Conservation (phyloP, 2,888 invertebrate species). For the Crioceris asparagi region DNA sequence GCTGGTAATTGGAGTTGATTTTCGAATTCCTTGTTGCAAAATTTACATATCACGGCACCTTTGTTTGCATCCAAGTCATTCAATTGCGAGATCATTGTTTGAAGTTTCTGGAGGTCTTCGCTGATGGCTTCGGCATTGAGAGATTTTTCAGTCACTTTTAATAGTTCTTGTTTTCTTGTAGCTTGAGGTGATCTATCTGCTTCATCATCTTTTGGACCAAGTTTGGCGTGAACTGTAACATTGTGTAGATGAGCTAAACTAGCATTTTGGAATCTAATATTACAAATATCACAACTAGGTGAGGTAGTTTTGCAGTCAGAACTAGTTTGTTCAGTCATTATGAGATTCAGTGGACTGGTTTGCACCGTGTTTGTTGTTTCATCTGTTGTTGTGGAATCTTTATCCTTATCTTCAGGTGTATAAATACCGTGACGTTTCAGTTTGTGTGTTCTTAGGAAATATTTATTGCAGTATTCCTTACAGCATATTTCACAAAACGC, state of each 20-base stretch:
- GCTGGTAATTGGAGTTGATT: constrained; percentile 59
- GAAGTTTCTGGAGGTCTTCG: constrained; percentile 77
- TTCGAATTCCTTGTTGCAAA: constrained; percentile 63
- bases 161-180: constrained; percentile 17
- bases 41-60: constrained; percentile 45
- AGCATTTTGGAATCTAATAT: constrained; percentile 42
- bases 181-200: constrained; percentile 25
- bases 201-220: constrained; percentile 20
- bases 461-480: constrained; percentile 88
- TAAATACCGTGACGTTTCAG: constrained; percentile 85
- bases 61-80: constrained; percentile 64
- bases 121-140: constrained; percentile 54
- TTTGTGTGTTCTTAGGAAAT: constrained; percentile 85
- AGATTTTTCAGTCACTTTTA: constrained; percentile 24
- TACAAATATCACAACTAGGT: constrained; percentile 41
- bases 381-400: constrained; percentile 33
- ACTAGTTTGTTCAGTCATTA: constrained; percentile 55
- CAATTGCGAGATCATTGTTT: constrained; percentile 82
- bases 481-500: constrained; percentile 91
- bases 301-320: constrained; percentile 41
- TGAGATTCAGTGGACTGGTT: constrained; percentile 68
- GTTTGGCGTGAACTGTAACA: constrained; percentile 33
- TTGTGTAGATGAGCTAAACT: constrained; percentile 37
- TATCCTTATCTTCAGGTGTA: constrained; percentile 47
- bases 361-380: constrained; percentile 44